A percentile compares a stretch with the other conserved stretches of the same genome.
phyloP scores from a whole-genome alignment of 2,113 vertebrate species.

The Apus apus region DNA sequence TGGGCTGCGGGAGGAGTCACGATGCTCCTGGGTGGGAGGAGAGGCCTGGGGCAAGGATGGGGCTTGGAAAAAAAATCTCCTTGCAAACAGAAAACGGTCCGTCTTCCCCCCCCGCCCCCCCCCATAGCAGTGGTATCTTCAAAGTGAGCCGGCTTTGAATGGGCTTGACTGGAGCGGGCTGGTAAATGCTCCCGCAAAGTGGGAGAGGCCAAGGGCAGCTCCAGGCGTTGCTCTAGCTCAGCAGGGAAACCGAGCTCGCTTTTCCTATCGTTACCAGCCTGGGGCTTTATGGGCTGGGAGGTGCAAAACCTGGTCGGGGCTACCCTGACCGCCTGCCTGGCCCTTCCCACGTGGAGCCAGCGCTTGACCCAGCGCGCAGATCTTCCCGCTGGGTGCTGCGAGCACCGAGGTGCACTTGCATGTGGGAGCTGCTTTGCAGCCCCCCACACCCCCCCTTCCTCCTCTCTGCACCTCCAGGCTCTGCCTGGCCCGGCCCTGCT shows the following conservation, averaged over 20 bases:
- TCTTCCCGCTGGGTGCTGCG: background rate
- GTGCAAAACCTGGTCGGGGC: background rate
- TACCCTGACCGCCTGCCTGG: accelerated
- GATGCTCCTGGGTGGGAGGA: background rate
- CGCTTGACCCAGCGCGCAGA: background rate
- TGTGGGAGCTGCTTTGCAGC: background rate
- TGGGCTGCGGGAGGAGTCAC: background rate
- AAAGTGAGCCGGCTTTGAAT: background rate
- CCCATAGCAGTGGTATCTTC: background rate
- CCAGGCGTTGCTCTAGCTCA: background rate
- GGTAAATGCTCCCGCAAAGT: accelerated
- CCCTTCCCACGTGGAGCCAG: background rate
- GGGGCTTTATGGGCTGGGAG: background rate
- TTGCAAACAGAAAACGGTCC: background rate
- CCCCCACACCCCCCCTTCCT: background rate
- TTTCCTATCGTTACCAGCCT: background rate
- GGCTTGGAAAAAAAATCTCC: background rate
- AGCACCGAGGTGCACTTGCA: background rate
- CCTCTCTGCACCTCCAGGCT: accelerated
- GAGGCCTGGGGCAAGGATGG: background rate
- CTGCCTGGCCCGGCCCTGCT: background rate
- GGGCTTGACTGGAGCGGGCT: background rate
- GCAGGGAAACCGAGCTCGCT: accelerated
- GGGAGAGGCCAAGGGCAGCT: background rate
- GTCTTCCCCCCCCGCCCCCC: background rate